Conservation (phyloP, 2,888 invertebrate genomes). For the Leptothorax acervorum region DNA sequence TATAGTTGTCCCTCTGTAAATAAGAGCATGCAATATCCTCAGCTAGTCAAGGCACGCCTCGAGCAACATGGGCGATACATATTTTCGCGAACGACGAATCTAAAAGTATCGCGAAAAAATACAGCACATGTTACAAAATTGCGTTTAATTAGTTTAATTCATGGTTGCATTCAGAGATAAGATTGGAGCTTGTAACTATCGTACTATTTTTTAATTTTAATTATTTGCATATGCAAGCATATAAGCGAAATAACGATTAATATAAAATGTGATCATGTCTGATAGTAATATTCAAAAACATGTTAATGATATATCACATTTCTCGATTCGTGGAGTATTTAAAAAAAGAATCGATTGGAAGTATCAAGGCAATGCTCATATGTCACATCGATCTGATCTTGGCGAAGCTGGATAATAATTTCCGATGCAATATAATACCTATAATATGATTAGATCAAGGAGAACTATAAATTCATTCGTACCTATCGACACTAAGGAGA, state of each 20-base stretch:
- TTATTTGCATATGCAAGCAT: background rate
- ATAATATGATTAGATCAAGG: conserved; percentile 21
- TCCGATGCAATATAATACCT: conserved; percentile 1
- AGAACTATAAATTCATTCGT: conserved; percentile 41
- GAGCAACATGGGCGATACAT: background rate
- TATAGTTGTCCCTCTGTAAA: conserved; percentile 53
- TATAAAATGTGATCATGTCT: background rate
- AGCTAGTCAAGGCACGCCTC: conserved; percentile 17
- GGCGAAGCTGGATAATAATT: conserved; percentile 5
- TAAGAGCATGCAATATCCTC: conserved; percentile 24
- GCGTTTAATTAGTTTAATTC: background rate
- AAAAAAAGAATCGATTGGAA: background rate
- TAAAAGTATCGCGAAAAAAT: background rate
- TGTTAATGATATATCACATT: background rate
- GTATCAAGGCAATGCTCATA: background rate
- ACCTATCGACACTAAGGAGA: conserved; percentile 63
- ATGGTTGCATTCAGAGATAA: background rate
- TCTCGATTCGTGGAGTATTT: no score
- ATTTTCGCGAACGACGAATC: conserved; percentile 18
- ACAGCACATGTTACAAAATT: background rate
- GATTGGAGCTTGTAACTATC: background rate
- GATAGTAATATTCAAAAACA: background rate
- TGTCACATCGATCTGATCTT: background rate
- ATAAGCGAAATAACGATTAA: background rate
- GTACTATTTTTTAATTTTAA: background rate